These are phyloP conservation scores for Propithecus deckenii DNA, from an alignment of 2,797 vertebrate species.

Conservation along the genomic window DNA sequence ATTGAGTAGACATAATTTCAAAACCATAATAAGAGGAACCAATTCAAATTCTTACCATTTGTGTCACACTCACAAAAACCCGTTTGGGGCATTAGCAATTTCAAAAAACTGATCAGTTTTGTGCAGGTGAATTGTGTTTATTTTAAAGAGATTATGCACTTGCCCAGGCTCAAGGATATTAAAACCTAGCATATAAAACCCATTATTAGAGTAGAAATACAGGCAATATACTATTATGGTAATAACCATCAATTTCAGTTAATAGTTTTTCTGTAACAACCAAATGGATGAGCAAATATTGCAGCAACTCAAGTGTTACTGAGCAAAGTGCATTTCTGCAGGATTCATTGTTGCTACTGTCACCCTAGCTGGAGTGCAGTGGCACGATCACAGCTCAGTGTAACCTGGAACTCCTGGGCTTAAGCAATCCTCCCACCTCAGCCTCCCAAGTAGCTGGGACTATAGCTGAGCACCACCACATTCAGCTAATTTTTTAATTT, in stretches of 20 bases:
- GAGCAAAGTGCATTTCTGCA: background rate
- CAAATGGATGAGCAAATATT: background rate
- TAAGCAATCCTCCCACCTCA: background rate
- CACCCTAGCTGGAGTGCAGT: background rate
- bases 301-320: background rate
- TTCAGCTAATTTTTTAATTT: background rate
- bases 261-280: background rate
- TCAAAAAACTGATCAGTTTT: background rate
- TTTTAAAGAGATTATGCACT: background rate
- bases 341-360: background rate
- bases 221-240: background rate
- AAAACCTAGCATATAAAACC: background rate
- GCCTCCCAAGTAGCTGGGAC: background rate
- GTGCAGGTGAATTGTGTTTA: background rate
- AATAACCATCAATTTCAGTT: background rate
- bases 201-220: background rate
- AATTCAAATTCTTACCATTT: background rate
- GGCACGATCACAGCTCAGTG: background rate
- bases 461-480: background rate
- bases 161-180: background rate
- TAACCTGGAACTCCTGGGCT: background rate
- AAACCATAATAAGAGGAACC: background rate
- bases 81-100: background rate
- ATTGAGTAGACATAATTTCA: background rate
- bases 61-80: background rate